A percentile compares a stretch with the other conserved stretches of the same genome.
phyloP scores from a whole-genome alignment of 2,113 vertebrate genomes.

The Isurus oxyrinchus region DNA sequence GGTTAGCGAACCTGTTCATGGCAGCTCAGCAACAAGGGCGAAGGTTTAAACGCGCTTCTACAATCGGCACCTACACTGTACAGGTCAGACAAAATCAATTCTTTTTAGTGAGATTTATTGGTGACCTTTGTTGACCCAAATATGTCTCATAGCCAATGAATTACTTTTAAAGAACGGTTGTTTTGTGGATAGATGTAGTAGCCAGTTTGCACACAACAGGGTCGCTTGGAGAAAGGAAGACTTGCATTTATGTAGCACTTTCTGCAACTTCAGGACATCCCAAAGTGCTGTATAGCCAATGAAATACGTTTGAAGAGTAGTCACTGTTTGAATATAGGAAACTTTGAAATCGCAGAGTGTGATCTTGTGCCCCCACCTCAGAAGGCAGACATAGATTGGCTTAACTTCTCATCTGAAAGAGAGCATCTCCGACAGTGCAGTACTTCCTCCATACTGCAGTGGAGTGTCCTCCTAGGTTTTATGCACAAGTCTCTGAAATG shows the following conservation, averaged over 20 bases:
- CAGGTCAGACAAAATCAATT: conserved; percentile 62
- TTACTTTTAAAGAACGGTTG: neutral
- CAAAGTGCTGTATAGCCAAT: neutral
- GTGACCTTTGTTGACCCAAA: neutral
- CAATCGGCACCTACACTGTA: conserved; percentile 85
- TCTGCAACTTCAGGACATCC: neutral
- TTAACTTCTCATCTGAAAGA: neutral
- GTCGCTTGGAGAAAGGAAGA: neutral
- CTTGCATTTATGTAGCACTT: neutral
- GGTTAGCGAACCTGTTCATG: conserved; percentile 86
- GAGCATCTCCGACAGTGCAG: no score
- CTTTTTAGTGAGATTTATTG: neutral
- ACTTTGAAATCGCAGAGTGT: neutral
- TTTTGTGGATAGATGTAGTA: neutral
- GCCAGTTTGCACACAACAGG: neutral
- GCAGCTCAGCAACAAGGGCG: conserved; percentile 81
- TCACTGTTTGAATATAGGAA: neutral
- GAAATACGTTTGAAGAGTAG: neutral
- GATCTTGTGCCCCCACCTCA: neutral
- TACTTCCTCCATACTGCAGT: neutral
- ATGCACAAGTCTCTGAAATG: neutral
- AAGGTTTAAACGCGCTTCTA: conserved; percentile 77
- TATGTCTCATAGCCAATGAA: neutral
- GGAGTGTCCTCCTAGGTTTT: neutral
- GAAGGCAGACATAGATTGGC: neutral